Percentiles rank a stretch among this genome's conserved stretches.
Conservation (phyloP, 2,888 invertebrate genomes). For the Allolobophora icterica region DNA sequence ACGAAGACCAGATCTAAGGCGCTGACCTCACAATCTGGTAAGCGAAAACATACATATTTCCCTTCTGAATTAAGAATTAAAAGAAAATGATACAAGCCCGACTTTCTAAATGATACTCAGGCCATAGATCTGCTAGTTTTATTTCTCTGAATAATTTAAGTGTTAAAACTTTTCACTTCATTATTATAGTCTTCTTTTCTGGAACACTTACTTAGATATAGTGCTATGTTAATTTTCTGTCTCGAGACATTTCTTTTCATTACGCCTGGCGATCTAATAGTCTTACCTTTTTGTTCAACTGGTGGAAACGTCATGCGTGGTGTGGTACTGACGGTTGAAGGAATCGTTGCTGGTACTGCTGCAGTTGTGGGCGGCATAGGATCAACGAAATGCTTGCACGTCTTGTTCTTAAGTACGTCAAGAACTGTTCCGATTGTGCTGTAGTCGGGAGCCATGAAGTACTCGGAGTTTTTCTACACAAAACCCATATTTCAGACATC, state of each 20-base stretch:
- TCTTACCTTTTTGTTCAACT: background rate
- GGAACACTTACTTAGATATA: background rate
- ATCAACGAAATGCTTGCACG: constrained; percentile 14
- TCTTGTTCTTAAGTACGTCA: background rate
- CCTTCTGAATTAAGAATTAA: no score
- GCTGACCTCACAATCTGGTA: background rate
- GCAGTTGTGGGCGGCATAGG: background rate
- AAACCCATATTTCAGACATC: background rate
- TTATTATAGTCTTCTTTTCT: background rate
- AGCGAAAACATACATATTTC: background rate
- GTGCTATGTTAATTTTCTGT: no score
- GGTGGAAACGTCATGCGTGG: background rate
- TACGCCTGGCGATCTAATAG: background rate
- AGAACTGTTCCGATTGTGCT: background rate
- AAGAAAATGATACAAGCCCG: no score
- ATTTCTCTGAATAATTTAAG: no score
- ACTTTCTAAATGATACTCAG: no score
- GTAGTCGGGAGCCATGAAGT: background rate
- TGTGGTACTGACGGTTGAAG: background rate
- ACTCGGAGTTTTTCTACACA: background rate
- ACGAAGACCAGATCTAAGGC: constrained; percentile 36
- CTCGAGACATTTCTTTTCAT: background rate
- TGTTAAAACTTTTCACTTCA: background rate
- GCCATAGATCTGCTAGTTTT: no score
- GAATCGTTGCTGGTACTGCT: background rate